Conservation (phyloP, 2,797 vertebrate genomes). For the Novumbra hubbsi region DNA sequence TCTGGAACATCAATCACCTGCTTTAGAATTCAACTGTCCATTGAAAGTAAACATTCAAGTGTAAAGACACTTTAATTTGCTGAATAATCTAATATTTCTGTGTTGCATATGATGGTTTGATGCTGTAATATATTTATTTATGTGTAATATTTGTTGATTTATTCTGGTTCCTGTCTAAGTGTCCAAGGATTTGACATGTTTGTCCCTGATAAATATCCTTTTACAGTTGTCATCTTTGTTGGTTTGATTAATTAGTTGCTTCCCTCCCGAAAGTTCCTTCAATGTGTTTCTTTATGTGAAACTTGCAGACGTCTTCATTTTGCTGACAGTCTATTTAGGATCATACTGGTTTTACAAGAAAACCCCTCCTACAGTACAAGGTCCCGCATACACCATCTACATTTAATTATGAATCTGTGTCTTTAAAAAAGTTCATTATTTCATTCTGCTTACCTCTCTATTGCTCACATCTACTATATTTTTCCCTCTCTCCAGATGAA, state of each 20-base stretch:
- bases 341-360: not conserved
- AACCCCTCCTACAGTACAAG: not conserved
- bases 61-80: no score
- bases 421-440: not conserved
- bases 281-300: slow-evolving; percentile 1
- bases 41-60: slow-evolving; percentile 51
- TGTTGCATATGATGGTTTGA: no score
- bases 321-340: slow-evolving; percentile 1
- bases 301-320: not conserved
- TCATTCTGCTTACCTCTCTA: not conserved
- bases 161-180: no score
- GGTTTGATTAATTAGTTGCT: no score
- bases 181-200: no score
- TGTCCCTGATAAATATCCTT: no score
- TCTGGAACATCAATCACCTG: accelerated
- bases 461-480: not conserved
- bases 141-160: no score
- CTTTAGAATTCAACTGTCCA: not conserved
- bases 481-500: not conserved
- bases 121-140: no score
- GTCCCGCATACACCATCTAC: no score
- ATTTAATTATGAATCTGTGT: not conserved
- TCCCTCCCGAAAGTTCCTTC: not conserved
- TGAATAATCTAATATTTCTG: no score
- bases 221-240: no score